A percentile compares a stretch with the other conserved stretches of the same genome.
Conservation (phyloP, 2,888 invertebrate species). For the Paralinhomoeus sp. region DNA sequence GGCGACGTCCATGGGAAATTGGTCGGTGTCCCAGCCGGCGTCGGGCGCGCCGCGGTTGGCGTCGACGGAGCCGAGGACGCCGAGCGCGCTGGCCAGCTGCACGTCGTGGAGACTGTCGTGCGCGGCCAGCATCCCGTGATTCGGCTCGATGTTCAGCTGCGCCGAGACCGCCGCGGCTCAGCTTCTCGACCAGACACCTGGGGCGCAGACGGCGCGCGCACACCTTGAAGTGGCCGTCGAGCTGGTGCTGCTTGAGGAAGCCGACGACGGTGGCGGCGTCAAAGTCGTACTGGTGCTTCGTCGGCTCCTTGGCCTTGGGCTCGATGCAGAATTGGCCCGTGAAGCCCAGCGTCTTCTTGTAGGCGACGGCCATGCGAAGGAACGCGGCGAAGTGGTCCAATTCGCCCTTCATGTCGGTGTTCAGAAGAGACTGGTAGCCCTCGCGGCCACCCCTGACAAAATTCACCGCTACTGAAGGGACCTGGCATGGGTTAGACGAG, state of each 20-base stretch:
- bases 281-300: slow-evolving; percentile 39
- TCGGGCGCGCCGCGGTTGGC: slow-evolving; percentile 33
- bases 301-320: slow-evolving; percentile 33
- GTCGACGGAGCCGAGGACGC: slow-evolving; percentile 37
- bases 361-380: slow-evolving; percentile 40
- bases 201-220: not conserved
- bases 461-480: too few relatives aligned
- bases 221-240: slow-evolving; percentile 39
- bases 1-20: slow-evolving; percentile 35
- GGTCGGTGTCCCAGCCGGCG: slow-evolving; percentile 33
- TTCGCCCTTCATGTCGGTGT: slow-evolving; percentile 39
- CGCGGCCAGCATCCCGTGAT: slow-evolving; percentile 34
- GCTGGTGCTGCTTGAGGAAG: slow-evolving; percentile 38
- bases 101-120: slow-evolving; percentile 34
- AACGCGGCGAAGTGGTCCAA: slow-evolving; percentile 40
- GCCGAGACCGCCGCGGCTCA: not conserved
- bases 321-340: slow-evolving; percentile 38
- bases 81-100: slow-evolving; percentile 40
- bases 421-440: slow-evolving; percentile 34
- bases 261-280: slow-evolving; percentile 41
- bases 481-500: too few relatives aligned
- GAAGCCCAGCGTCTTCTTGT: slow-evolving; percentile 40
- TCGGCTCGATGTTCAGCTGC: slow-evolving; percentile 38
- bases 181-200: not conserved
- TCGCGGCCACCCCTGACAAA: slow-evolving; percentile 40